Base-by-base conservation (phyloP, 2,113 vertebrate species). In the Solenodon paradoxus region DNA sequence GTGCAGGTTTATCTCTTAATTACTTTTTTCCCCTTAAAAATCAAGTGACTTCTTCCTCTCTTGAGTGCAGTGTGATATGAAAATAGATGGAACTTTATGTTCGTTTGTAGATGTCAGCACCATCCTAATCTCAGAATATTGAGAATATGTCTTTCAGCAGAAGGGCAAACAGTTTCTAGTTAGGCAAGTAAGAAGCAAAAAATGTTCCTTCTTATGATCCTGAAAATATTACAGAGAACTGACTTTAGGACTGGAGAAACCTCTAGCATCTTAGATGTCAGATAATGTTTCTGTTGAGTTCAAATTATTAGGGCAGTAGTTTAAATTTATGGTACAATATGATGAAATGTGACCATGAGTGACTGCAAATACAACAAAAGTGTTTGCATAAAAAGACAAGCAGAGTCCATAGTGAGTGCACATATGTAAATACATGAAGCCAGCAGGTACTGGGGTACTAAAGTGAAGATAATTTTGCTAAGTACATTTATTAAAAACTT, bases 1-100 rank as follows among this genome's bases (percentile, higher is more conserved):
- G 64, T 93, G 81, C 86, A 95, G 93, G 19, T 94, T 96, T 47
- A 35, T 45, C 40, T 85, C 51, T 81, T 90, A 35, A 86, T 13
- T 5, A 28, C 68, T 42, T 74, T 90, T 35, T 59, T 19, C 26
- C 15, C 32, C 20, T 68, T 82, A 80, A 86, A 94, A 61, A 63
- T 69, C 40, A 85, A 10, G 72, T 71, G 61, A 61, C 47, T 13
- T 64, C 71, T 42, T 88, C 59, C 12, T 88, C 26, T 22, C 75
- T 68, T 82, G 19, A 72, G 13, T 80, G 38, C 19, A 71, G 38
- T 68, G 49, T 92, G 59, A 38, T 68, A 72, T 15, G 40, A 79
- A 85, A 90, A 71, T 66, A 11, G 3, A 19, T 22, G 40, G 42
- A 81, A 47, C 42, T 51, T 78, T 28, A 45, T 64, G 55, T 3